Evolutionary conservation across 2,888 invertebrate species (phyloP).

Genomic region (Parascotia fuliginaria): DNA sequence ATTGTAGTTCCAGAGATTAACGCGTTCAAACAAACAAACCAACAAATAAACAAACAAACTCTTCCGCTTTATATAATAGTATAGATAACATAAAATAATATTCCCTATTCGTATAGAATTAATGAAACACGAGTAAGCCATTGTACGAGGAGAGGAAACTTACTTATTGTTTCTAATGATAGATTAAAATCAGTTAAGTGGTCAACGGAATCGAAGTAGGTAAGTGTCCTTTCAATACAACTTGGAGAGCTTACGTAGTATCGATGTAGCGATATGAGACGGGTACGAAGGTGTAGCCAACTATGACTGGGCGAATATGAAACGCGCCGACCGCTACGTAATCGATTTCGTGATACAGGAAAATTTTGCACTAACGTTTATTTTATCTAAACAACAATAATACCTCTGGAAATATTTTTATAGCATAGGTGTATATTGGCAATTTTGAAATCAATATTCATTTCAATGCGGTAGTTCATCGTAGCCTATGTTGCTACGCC

Average conservation of each 20-base stretch:
- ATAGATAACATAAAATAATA: no score
- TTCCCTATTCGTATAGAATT: background rate
- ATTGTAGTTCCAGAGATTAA: no score
- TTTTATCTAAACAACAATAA: constrained; percentile 30
- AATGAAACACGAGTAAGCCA: background rate
- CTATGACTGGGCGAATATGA: constrained; percentile 48
- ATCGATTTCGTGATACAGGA: constrained; percentile 45
- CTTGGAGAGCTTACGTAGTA: constrained; percentile 18
- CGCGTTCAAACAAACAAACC: no score
- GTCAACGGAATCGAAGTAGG: background rate
- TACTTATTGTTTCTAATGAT: no score
- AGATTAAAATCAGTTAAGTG: background rate
- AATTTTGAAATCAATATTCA: background rate
- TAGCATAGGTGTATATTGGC: no score
- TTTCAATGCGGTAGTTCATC: background rate
- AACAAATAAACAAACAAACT: no score
- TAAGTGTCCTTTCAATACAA: constrained; percentile 1
- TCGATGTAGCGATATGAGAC: constrained; percentile 12
- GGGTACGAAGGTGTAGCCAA: constrained; percentile 29
- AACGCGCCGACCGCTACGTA: constrained; percentile 32
- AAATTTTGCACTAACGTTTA: constrained; percentile 27
- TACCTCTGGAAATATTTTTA: constrained; percentile 10
- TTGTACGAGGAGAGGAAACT: background rate
- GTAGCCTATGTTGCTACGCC: constrained; percentile 5
- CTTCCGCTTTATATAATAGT: no score